Evolutionary conservation across 1,140 invertebrate genomes (phyloP).

Genomic region (Ostrea denselamellosa): DNA sequence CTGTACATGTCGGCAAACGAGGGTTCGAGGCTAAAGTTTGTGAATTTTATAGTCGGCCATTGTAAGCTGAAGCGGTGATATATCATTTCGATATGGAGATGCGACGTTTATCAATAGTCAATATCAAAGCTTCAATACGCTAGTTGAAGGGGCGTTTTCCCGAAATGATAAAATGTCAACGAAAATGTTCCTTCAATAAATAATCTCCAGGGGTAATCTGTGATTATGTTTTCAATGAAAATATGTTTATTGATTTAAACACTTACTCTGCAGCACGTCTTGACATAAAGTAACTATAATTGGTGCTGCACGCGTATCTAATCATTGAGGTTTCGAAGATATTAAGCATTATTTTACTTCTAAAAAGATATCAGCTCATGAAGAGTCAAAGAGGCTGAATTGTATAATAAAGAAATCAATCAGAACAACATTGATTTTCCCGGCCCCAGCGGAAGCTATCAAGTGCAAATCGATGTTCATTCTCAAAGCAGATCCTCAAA

Average conservation of each 20-base stretch:
- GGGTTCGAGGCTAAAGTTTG: neutral
- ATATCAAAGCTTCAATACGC: neutral
- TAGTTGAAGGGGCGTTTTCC: neutral
- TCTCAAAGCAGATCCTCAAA: constrained; percentile 6
- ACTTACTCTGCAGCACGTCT: neutral
- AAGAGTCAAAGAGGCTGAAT: constrained; percentile 25
- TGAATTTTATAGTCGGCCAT: neutral
- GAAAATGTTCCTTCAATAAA: neutral
- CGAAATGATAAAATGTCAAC: neutral
- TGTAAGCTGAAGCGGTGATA: neutral
- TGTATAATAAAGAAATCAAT: constrained; percentile 34
- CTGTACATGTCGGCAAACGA: too few relatives aligned
- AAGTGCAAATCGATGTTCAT: constrained; percentile 34
- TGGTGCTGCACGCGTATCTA: constrained; percentile 30
- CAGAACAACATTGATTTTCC: constrained; percentile 19
- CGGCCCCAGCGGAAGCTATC: constrained; percentile 23
- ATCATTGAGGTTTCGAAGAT: neutral
- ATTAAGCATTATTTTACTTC: constrained; percentile 11
- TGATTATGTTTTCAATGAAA: constrained; percentile 4
- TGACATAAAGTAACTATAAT: constrained; percentile 16
- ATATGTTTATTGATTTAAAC: neutral
- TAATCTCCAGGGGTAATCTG: neutral
- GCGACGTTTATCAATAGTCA: neutral
- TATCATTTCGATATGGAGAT: neutral
- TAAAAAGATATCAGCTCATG: constrained; percentile 8